phyloP scores from a whole-genome alignment of 2,797 vertebrate species.

The Melopsittacus undulatus region DNA sequence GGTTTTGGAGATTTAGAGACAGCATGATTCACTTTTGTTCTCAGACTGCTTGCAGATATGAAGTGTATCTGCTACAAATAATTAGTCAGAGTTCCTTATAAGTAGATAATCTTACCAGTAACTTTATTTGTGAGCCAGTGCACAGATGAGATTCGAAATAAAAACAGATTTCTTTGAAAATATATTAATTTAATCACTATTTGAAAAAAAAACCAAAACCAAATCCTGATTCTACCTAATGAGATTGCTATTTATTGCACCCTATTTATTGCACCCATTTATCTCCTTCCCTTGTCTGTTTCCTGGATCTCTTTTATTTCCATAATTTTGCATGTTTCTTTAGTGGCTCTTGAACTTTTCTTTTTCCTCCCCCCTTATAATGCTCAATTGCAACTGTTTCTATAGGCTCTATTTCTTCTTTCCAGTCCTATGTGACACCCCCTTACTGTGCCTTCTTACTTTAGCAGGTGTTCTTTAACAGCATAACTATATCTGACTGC shows the following conservation, averaged over 20 bases:
- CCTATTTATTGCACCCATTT: background rate
- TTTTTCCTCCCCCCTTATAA: background rate
- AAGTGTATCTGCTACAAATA: background rate
- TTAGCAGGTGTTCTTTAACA: background rate
- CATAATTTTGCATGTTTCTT: background rate
- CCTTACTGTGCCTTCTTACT: background rate
- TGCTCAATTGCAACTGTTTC: background rate
- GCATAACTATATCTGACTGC: background rate
- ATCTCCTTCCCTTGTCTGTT: background rate
- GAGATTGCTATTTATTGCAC: background rate
- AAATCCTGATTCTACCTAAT: background rate
- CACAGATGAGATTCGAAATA: background rate
- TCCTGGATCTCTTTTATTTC: background rate
- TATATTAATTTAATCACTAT: background rate
- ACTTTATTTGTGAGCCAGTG: background rate
- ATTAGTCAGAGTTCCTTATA: background rate
- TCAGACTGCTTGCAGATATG: background rate
- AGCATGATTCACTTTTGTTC: background rate
- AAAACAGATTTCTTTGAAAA: background rate
- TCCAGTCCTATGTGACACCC: background rate
- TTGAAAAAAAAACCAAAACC: background rate
- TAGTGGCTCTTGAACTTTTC: background rate
- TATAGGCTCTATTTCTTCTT: background rate
- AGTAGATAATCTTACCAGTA: background rate
- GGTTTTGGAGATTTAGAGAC: background rate